phyloP scores from a whole-genome alignment of 1,140 invertebrate genomes.

The Epicauta chinensis region DNA sequence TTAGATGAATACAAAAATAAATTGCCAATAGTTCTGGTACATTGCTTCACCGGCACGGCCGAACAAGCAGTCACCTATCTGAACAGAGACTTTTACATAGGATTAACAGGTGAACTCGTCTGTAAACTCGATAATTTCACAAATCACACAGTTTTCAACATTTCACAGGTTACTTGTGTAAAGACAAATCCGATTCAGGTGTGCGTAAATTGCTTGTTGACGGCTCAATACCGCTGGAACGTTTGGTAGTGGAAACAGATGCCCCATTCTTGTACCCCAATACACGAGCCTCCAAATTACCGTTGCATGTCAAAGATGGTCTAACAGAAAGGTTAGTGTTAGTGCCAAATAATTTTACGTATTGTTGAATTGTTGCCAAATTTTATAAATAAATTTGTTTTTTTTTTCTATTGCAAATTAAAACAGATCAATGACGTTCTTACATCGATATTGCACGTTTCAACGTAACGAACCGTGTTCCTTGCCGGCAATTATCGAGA shows the following conservation, averaged over 20 bases:
- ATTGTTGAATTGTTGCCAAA: neutral
- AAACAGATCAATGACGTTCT: conserved; percentile 53
- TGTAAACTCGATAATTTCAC: neutral
- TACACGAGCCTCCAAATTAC: conserved; percentile 85
- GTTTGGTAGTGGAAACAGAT: conserved; percentile 84
- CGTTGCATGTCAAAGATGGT: conserved; percentile 75
- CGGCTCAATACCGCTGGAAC: conserved; percentile 73
- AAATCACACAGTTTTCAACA: conserved; percentile 18
- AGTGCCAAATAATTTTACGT: neutral
- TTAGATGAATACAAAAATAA: conserved; percentile 51
- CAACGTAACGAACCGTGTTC: conserved; percentile 95
- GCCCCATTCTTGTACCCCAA: conserved; percentile 96
- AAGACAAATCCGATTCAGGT: conserved; percentile 88
- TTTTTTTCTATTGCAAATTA: no score
- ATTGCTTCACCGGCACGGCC: conserved; percentile 87
- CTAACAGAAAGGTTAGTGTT: conserved; percentile 70
- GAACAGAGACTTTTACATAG: conserved; percentile 81
- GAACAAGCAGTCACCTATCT: conserved; percentile 81
- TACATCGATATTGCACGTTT: conserved; percentile 82
- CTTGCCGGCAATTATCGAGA: conserved; percentile 85
- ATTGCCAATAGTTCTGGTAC: conserved; percentile 77
- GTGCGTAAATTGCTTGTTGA: conserved; percentile 77
- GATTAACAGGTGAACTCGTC: conserved; percentile 62
- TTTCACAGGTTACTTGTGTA: conserved; percentile 78
- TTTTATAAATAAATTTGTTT: neutral